Evolutionary conservation across 2,888 invertebrate genomes (phyloP).

Genomic region (Latrodectus hesperus): DNA sequence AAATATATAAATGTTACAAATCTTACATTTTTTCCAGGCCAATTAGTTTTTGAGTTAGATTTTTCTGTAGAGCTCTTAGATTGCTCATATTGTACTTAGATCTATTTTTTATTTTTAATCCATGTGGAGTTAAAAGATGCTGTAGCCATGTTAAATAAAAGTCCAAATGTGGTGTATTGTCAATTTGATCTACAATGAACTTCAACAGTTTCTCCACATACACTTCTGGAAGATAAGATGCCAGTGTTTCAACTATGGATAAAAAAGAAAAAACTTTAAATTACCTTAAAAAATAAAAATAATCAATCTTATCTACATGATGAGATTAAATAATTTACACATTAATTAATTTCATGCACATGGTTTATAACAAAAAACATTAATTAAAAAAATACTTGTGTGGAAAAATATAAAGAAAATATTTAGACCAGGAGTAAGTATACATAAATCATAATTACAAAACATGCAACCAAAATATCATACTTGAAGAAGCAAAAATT

Average conservation of each 20-base stretch:
- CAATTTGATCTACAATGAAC: slow-evolving; percentile 83
- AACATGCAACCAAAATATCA: too few species aligned
- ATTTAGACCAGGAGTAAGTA: not conserved
- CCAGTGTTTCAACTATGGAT: slow-evolving; percentile 85
- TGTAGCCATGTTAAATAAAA: slow-evolving; percentile 90
- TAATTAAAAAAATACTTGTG: not conserved
- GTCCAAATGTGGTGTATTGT: slow-evolving; percentile 87
- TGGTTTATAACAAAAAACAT: not conserved
- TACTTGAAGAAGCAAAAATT: too few species aligned
- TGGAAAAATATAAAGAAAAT: not conserved
- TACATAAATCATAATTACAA: not conserved
- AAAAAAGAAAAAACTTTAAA: slow-evolving; percentile 56
- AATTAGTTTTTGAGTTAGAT: slow-evolving; percentile 84
- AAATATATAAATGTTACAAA: not conserved
- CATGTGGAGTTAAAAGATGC: slow-evolving; percentile 81
- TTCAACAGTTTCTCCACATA: slow-evolving; percentile 85
- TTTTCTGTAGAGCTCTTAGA: slow-evolving; percentile 85
- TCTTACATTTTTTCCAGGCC: slow-evolving; percentile 83
- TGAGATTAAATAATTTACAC: not conserved
- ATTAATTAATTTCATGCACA: not conserved
- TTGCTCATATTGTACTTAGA: slow-evolving; percentile 80
- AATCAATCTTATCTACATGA: not conserved
- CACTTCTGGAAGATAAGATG: slow-evolving; percentile 81
- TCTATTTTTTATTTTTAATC: slow-evolving; percentile 76
- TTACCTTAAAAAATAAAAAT: not conserved